phyloP scores from a whole-genome alignment of 2,113 vertebrate genomes.

The Psammodynastes pulverulentus region DNA sequence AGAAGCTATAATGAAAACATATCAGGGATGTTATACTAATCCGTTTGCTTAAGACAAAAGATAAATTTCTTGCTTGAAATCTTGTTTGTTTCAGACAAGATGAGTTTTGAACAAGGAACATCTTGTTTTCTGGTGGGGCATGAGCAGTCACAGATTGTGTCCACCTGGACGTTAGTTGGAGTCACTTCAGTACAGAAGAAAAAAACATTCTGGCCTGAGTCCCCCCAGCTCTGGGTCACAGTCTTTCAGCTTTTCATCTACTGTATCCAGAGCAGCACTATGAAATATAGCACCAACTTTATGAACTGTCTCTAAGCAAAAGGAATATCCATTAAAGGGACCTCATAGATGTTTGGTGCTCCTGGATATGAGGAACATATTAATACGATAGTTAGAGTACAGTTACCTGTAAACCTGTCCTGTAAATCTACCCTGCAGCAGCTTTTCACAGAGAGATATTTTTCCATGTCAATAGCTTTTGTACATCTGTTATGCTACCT shows the following conservation, averaged over 20 bases:
- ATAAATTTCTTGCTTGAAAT: not conserved
- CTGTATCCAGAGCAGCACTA: not conserved
- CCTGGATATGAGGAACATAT: not conserved
- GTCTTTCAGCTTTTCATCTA: not conserved
- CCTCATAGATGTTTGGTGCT: not conserved
- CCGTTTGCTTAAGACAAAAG: constrained; percentile 27
- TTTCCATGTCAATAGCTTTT: not conserved
- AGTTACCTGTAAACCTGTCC: not conserved
- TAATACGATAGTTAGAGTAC: not conserved
- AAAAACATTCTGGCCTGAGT: not conserved
- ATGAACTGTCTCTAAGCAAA: not conserved
- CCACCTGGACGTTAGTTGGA: not conserved
- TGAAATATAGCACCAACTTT: not conserved
- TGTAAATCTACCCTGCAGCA: not conserved
- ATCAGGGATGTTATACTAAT: constrained; percentile 34
- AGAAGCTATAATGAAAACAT: constrained; percentile 18
- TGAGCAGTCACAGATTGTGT: not conserved
- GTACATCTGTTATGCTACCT: not conserved
- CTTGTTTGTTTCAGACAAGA: not conserved
- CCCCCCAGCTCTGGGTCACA: not conserved
- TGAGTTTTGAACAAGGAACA: not conserved
- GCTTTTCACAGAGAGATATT: not conserved
- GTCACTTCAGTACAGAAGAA: not conserved
- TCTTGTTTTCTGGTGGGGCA: not conserved
- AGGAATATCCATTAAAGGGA: not conserved